Percentiles rank a stretch among this genome's conserved stretches.
phyloP scores from a whole-genome alignment of 1,140 invertebrate genomes.

The Hycleus cichorii region DNA sequence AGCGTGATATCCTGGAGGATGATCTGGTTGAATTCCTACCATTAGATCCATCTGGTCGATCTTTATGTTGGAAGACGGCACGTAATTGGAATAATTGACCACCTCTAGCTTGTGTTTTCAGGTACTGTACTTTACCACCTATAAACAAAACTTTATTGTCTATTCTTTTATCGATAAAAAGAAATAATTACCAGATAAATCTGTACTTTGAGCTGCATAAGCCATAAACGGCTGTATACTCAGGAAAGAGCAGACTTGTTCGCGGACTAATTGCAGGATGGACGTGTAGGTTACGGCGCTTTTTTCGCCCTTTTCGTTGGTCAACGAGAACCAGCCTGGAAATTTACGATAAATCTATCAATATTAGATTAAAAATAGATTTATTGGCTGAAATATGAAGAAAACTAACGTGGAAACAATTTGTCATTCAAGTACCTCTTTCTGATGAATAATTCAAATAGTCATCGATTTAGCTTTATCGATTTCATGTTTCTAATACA shows the following conservation, averaged over 20 bases:
- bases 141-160: slow-evolving; percentile 3
- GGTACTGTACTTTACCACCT: slow-evolving; percentile 28
- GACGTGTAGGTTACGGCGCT: slow-evolving; percentile 37
- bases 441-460: no score
- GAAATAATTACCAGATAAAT: slow-evolving; percentile 25
- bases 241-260: slow-evolving; percentile 41
- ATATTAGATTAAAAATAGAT: background rate
- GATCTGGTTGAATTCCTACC: slow-evolving; percentile 27
- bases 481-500: no score
- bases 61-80: slow-evolving; percentile 34
- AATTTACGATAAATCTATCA: background rate
- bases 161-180: slow-evolving; percentile 1
- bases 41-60: slow-evolving; percentile 18
- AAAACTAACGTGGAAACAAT: no score
- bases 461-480: no score
- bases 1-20: slow-evolving; percentile 24
- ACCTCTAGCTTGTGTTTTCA: slow-evolving; percentile 31
- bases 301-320: slow-evolving; percentile 38
- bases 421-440: no score
- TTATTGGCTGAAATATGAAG: background rate
- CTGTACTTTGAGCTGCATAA: slow-evolving; percentile 29
- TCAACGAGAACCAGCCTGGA: slow-evolving; percentile 36
- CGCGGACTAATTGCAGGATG: slow-evolving; percentile 38
- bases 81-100: slow-evolving; percentile 33
- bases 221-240: slow-evolving; percentile 35